A percentile compares a stretch with the other conserved stretches of the same genome.
These are phyloP conservation scores for Oryzias curvinotus DNA, from an alignment of 2,113 vertebrate genomes.

Conservation along the genomic window DNA sequence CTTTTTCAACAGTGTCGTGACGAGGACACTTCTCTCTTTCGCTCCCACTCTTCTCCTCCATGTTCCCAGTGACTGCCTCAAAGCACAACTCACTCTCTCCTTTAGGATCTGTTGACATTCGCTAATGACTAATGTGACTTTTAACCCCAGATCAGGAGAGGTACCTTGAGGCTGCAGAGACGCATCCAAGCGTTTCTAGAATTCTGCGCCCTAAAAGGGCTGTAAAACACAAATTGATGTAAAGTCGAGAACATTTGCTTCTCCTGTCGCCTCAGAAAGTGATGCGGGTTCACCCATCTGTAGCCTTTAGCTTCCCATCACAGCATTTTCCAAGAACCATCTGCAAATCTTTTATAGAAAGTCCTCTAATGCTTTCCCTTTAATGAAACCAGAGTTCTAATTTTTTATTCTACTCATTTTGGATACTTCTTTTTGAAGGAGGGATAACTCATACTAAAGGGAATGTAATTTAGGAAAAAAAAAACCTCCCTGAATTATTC, in stretches of 20 bases:
- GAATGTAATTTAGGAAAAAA: constrained; percentile 2
- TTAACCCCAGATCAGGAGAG: constrained; percentile 8
- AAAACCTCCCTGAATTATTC: constrained; percentile 27
- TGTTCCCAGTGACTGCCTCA: constrained; percentile 25
- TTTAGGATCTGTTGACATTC: constrained; percentile 30
- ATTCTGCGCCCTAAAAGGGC: neutral
- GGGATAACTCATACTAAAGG: constrained; percentile 1
- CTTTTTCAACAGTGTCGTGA: constrained; percentile 62
- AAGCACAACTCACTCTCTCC: constrained; percentile 9
- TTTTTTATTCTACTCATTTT: neutral
- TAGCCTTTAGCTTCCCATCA: neutral
- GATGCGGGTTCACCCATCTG: neutral
- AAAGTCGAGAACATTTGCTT: neutral
- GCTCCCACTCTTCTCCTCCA: constrained; percentile 37
- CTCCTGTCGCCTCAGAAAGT: neutral
- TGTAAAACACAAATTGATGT: constrained; percentile 2
- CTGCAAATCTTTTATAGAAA: too few species aligned
- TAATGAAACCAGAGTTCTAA: too few species aligned
- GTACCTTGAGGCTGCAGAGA: constrained; percentile 7
- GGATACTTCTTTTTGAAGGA: constrained; percentile 7
- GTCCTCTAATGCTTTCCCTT: too few species aligned
- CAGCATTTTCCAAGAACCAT: too few species aligned
- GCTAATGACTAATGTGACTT: constrained; percentile 15
- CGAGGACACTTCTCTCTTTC: constrained; percentile 28
- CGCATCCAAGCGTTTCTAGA: neutral